Conservation (phyloP, 2,113 vertebrate genomes). For the Colistium nudipinnis region DNA sequence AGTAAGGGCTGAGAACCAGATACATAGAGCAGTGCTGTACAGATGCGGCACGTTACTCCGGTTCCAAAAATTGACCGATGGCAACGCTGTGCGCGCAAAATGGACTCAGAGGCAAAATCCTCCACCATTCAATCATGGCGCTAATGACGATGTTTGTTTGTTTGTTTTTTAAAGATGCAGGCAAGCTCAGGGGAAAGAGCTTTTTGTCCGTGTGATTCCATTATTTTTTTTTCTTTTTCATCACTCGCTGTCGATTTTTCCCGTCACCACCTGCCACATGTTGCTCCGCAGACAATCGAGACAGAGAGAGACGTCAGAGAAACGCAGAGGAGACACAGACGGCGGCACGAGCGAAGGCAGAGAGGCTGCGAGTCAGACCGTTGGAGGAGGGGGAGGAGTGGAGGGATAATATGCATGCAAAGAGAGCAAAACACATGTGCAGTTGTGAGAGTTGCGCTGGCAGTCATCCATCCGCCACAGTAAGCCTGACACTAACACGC, state of each 20-base stretch:
- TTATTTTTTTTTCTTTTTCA: conserved; percentile 15
- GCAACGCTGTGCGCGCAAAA: conserved; percentile 41
- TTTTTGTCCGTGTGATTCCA: conserved; percentile 54
- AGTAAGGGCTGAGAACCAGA: conserved; percentile 23
- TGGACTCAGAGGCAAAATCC: conserved; percentile 62
- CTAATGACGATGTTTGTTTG: conserved; percentile 67
- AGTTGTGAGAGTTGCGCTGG: conserved; percentile 55
- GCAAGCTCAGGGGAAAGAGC: conserved; percentile 56
- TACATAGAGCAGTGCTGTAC: conserved; percentile 29
- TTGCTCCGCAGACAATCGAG: conserved; percentile 68
- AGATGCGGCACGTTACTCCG: conserved; percentile 57
- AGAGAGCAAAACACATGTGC: conserved; percentile 19
- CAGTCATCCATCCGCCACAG: conserved; percentile 70
- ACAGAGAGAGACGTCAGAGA: conserved; percentile 18
- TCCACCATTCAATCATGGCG: conserved; percentile 70
- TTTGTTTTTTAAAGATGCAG: conserved; percentile 49
- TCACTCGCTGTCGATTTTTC: conserved; percentile 32
- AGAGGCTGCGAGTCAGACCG: conserved; percentile 19
- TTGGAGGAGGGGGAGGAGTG: conserved; percentile 27
- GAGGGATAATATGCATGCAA: conserved; percentile 37
- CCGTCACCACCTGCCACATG: conserved; percentile 74
- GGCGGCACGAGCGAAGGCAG: conserved; percentile 22
- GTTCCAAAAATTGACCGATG: conserved; percentile 73
- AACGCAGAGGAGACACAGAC: conserved; percentile 4
- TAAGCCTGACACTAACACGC: conserved; percentile 68